phyloP scores from a whole-genome alignment of 2,888 invertebrate species.

The Drosophila mulleri region DNA sequence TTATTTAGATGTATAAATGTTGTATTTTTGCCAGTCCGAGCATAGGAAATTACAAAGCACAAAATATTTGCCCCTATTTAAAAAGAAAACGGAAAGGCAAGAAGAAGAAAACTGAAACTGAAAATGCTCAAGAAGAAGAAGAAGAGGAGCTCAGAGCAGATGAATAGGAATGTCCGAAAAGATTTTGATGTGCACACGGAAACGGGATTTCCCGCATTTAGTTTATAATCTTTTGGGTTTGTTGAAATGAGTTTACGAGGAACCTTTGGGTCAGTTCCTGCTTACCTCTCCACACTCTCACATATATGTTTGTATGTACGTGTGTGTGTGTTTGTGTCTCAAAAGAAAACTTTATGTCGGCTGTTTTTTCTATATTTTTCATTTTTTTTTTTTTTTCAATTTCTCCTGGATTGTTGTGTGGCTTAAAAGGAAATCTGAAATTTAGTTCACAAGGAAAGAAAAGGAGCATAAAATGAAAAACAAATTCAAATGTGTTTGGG shows the following conservation, averaged over 20 bases:
- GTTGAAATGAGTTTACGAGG: constrained; percentile 50
- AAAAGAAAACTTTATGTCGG: constrained; percentile 6
- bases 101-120: background rate
- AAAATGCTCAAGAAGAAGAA: background rate
- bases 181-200: constrained; percentile 44
- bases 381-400: background rate
- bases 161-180: constrained; percentile 7
- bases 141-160: background rate
- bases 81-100: background rate
- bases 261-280: constrained; percentile 15
- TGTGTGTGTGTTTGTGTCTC: background rate
- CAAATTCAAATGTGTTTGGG: constrained; percentile 5
- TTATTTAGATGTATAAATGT: constrained; percentile 7
- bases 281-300: background rate
- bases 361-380: background rate
- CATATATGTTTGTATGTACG: background rate
- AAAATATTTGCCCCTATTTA: constrained; percentile 45
- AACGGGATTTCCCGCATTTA: constrained; percentile 51
- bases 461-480: constrained; percentile 4
- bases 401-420: constrained; percentile 36
- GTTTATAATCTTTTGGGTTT: constrained; percentile 47
- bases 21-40: constrained; percentile 20
- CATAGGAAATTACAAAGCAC: constrained; percentile 51
- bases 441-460: constrained; percentile 31
- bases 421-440: constrained; percentile 29